Evolutionary conservation across 2,797 vertebrate species (phyloP).

Genomic region (Siniperca obscura): DNA sequence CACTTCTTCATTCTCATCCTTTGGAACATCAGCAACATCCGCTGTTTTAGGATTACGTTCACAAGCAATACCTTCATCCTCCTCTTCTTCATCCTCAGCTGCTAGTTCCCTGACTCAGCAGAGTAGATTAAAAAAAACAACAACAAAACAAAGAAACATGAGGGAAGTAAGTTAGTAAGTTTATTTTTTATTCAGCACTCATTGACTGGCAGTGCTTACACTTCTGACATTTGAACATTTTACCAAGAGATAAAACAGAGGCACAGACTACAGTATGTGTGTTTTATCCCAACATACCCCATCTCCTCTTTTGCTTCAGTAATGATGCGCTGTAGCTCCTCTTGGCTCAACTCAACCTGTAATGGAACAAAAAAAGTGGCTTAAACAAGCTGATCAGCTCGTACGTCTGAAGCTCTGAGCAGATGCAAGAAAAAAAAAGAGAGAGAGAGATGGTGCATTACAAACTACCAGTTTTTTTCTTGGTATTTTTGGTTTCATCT

Average conservation of each 20-base stretch:
- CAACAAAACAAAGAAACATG: background rate
- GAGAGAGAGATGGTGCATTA: background rate
- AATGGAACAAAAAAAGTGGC: background rate
- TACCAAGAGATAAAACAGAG: background rate
- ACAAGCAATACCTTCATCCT: slow-evolving; percentile 77
- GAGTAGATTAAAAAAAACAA: background rate
- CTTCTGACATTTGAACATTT: background rate
- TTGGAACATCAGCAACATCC: slow-evolving; percentile 37
- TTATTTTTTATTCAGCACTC: background rate
- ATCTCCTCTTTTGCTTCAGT: slow-evolving; percentile 82
- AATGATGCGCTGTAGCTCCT: slow-evolving; percentile 86
- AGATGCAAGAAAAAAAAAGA: background rate
- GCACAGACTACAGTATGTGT: background rate
- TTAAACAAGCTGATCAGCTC: background rate
- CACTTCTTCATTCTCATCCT: slow-evolving; percentile 58
- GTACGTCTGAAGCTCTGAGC: background rate
- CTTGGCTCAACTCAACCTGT: slow-evolving; percentile 86
- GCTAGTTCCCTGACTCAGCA: slow-evolving; percentile 77
- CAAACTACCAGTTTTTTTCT: background rate
- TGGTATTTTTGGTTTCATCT: background rate
- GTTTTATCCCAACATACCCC: slow-evolving; percentile 65
- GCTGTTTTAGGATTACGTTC: slow-evolving; percentile 53
- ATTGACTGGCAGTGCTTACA: background rate
- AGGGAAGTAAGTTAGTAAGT: no score
- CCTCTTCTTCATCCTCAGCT: slow-evolving; percentile 80